Conservation (phyloP, 2,797 vertebrate species). For the Kryptolebias ocellatus region DNA sequence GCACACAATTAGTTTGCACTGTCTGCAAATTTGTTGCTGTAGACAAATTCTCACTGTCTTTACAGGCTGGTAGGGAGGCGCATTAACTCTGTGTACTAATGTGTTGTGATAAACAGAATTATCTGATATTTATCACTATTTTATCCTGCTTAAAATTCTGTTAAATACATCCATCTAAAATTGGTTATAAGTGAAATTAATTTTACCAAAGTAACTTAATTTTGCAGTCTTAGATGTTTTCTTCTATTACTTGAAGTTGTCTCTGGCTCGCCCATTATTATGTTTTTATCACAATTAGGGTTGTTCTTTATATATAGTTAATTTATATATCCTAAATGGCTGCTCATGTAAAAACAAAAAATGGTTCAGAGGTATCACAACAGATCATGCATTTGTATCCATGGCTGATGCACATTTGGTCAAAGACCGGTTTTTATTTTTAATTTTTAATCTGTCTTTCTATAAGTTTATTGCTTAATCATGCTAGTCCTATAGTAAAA, state of each 20-base stretch:
- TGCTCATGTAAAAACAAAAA: too few species aligned
- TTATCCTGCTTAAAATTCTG: background rate
- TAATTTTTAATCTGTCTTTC: background rate
- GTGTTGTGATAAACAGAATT: conserved; percentile 4
- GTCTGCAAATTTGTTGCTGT: conserved; percentile 49
- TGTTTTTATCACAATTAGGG: too few species aligned
- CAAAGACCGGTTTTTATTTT: background rate
- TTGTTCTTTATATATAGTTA: too few species aligned
- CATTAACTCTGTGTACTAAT: background rate
- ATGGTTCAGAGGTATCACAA: background rate
- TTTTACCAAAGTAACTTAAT: background rate
- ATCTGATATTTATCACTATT: background rate
- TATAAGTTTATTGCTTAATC: background rate
- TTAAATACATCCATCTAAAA: background rate
- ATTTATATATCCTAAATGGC: too few species aligned
- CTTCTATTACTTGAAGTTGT: background rate
- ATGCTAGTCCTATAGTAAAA: background rate
- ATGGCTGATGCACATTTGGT: background rate
- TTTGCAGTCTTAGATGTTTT: background rate
- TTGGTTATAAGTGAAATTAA: background rate
- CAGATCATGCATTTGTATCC: background rate
- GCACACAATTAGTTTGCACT: conserved; percentile 31
- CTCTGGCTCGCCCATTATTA: too few species aligned
- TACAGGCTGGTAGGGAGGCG: background rate
- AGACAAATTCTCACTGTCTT: conserved; percentile 8